Percentiles rank a stretch among this genome's conserved stretches.
Conservation (phyloP, 1,140 invertebrate genomes). For the Megalopta genalis region DNA sequence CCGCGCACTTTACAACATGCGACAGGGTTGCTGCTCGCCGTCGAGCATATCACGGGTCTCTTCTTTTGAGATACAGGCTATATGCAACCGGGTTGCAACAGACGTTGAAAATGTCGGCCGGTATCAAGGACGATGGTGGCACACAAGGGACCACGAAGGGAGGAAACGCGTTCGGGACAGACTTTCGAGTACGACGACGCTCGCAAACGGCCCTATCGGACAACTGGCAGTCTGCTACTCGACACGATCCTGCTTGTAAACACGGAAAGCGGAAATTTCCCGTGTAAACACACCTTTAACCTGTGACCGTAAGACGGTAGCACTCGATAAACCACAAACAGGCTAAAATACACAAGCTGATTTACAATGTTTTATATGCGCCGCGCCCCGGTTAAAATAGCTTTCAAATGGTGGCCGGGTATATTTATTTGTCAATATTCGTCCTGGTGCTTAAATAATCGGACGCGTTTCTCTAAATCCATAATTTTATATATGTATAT, state of each 20-base stretch:
- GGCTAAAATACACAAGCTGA: neutral
- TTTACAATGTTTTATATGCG: neutral
- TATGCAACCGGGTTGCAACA: too few relatives aligned
- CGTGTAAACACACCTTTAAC: conserved; percentile 1
- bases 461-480: too few relatives aligned
- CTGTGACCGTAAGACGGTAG: neutral
- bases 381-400: neutral
- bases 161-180: too few relatives aligned
- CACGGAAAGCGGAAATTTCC: neutral
- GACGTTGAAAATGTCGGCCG: too few relatives aligned
- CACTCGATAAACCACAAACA: neutral
- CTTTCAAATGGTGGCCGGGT: neutral
- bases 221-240: conserved; percentile 5
- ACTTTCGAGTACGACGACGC: neutral
- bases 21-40: too few relatives aligned
- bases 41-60: too few relatives aligned
- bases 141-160: too few relatives aligned
- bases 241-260: neutral
- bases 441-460: too few relatives aligned
- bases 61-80: too few relatives aligned
- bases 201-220: neutral
- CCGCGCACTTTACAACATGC: too few relatives aligned
- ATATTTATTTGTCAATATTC: neutral
- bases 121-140: too few relatives aligned
- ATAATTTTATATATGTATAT: too few relatives aligned